A percentile compares a stretch with the other conserved stretches of the same genome.
These are phyloP conservation scores for Eugnorisma glareosa DNA, from an alignment of 2,888 invertebrate genomes.

Conservation along the genomic window DNA sequence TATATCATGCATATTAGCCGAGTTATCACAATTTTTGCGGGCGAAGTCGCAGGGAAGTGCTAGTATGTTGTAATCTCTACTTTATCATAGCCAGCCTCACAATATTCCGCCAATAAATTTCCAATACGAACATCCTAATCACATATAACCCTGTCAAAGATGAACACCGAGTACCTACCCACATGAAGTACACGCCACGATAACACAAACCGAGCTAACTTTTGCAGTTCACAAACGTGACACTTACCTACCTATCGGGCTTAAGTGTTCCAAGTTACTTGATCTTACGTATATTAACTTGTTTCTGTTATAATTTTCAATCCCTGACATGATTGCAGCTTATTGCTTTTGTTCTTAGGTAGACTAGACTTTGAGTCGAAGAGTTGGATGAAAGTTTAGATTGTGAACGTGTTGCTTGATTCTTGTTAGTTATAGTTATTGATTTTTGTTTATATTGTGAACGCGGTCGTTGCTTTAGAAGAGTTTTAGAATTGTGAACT, in stretches of 20 bases:
- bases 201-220: constrained; percentile 37
- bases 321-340: constrained; percentile 22
- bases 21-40: too few species aligned
- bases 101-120: background rate
- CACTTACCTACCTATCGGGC: constrained; percentile 29
- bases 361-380: background rate
- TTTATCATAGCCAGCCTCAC: background rate
- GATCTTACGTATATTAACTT: constrained; percentile 25
- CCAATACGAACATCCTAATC: background rate
- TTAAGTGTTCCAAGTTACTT: constrained; percentile 38
- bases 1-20: too few species aligned
- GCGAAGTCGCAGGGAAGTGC: too few species aligned
- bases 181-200: constrained; percentile 6
- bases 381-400: constrained; percentile 5
- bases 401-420: background rate
- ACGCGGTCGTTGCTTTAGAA: background rate
- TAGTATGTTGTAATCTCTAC: background rate
- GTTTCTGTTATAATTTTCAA: constrained; percentile 35
- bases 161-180: background rate
- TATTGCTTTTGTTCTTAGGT: constrained; percentile 7
- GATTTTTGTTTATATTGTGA: background rate
- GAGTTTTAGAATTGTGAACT: background rate
- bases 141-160: background rate
- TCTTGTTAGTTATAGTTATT: background rate
- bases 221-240: constrained; percentile 35